These are phyloP conservation scores for Plebejus anna DNA, from an alignment of 2,888 invertebrate species.

Conservation along the genomic window DNA sequence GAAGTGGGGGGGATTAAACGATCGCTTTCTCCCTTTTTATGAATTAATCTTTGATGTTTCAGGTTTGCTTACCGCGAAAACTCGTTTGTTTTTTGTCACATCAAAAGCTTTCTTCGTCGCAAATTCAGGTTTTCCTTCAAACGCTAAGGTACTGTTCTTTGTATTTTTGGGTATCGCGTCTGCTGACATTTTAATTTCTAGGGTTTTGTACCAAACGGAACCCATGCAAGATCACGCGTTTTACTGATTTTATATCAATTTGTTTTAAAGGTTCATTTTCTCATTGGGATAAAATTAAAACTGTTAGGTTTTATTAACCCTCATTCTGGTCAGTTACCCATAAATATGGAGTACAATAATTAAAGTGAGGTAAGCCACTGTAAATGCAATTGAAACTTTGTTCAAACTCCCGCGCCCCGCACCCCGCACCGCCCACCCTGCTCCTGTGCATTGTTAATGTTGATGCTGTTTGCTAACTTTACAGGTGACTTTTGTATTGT, in stretches of 20 bases:
- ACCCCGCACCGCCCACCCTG: background rate
- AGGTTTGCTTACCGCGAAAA: constrained; percentile 15
- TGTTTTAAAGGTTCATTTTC: too few species aligned
- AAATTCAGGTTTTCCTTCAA: background rate
- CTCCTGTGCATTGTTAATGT: background rate
- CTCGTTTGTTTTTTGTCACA: constrained; percentile 9
- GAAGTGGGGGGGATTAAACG: background rate
- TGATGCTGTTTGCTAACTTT: too few species aligned
- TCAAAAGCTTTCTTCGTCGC: background rate
- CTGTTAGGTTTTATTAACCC: too few species aligned
- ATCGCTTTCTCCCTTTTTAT: constrained; percentile 13
- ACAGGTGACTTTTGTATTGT: too few species aligned
- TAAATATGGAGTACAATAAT: too few species aligned
- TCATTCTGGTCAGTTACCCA: too few species aligned
- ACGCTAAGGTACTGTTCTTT: background rate
- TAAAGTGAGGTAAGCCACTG: background rate
- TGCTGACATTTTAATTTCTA: background rate
- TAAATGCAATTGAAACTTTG: background rate
- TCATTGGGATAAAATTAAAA: too few species aligned
- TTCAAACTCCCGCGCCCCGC: background rate
- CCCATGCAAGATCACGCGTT: too few species aligned
- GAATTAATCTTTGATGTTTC: constrained; percentile 13
- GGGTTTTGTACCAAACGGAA: too few species aligned
- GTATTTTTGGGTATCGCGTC: background rate
- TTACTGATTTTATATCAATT: too few species aligned